These are phyloP conservation scores for Ricordea florida DNA, from an alignment of 92 coral and sea anemone species.

Conservation along the genomic window DNA sequence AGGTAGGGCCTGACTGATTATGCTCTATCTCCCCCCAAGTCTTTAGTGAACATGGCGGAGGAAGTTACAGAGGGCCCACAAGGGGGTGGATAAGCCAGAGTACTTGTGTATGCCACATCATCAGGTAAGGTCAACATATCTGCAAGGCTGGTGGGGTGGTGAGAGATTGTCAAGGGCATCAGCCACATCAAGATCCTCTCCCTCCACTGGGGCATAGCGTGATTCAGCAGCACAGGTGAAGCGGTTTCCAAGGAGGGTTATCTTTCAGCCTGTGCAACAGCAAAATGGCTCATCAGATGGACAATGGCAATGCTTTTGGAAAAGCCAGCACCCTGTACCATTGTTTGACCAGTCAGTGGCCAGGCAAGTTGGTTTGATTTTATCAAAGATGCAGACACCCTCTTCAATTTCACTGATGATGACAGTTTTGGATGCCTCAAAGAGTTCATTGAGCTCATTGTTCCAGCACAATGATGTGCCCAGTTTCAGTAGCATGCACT, in stretches of 20 bases:
- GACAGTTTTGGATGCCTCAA: conserved; percentile 47
- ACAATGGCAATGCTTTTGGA: conserved; percentile 64
- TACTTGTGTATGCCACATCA: conserved; percentile 6
- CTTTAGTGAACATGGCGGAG: too few relatives aligned
- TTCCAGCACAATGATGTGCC: conserved; percentile 43
- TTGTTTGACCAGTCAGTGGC: conserved; percentile 34
- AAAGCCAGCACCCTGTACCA: too few relatives aligned
- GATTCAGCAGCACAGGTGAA: conserved; percentile 64
- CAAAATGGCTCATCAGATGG: conserved; percentile 39
- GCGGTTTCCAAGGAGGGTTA: conserved; percentile 62
- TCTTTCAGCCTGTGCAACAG: conserved; percentile 58
- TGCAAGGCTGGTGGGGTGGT: conserved; percentile 37
- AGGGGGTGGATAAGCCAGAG: not conserved
- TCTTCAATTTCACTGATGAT: conserved; percentile 51
- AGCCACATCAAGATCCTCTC: conserved; percentile 66
- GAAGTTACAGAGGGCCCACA: not conserved
- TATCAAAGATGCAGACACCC: conserved; percentile 49
- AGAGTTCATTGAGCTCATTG: conserved; percentile 39
- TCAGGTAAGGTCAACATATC: conserved; percentile 25
- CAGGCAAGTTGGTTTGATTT: conserved; percentile 59
- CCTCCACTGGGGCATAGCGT: conserved; percentile 61
- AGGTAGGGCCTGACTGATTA: too few relatives aligned
- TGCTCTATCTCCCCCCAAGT: too few relatives aligned
- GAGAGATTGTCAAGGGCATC: conserved; percentile 71
- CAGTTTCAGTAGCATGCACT: conserved; percentile 11